Conservation (phyloP, 2,113 vertebrate genomes). For the Hippolais icterina region DNA sequence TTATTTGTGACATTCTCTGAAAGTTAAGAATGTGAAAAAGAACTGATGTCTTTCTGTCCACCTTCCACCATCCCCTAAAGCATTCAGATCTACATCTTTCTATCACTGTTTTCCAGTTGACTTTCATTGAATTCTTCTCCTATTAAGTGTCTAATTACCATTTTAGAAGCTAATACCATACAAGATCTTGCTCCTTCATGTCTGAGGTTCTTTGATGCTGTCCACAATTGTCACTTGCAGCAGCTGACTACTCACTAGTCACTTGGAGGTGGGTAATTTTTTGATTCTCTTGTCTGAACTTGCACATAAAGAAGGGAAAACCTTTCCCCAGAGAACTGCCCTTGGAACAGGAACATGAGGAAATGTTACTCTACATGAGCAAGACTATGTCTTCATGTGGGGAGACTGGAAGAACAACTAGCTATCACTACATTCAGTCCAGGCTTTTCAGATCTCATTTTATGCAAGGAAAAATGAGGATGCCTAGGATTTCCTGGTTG, state of each 20-base stretch:
- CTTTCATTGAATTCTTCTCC: not conserved
- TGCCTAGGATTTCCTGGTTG: not conserved
- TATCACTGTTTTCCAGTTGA: not conserved
- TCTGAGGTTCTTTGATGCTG: not conserved
- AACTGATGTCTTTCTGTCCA: not conserved
- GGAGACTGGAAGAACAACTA: not conserved
- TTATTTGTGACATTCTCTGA: not conserved
- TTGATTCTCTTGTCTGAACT: not conserved
- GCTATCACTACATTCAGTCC: not conserved
- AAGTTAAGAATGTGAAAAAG: not conserved
- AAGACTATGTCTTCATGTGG: not conserved
- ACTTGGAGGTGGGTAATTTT: not conserved
- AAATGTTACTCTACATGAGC: not conserved
- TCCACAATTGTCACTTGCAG: not conserved
- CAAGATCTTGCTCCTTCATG: not conserved
- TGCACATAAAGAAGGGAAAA: not conserved
- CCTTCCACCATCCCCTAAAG: not conserved
- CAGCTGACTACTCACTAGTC: not conserved
- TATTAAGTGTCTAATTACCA: not conserved
- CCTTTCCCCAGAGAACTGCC: not conserved
- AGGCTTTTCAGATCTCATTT: not conserved
- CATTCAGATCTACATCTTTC: not conserved
- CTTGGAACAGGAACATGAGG: fast-evolving
- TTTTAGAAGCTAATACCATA: not conserved
- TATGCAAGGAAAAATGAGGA: not conserved